Conservation (phyloP, 2,888 invertebrate species). For the Drosophila greeni region DNA sequence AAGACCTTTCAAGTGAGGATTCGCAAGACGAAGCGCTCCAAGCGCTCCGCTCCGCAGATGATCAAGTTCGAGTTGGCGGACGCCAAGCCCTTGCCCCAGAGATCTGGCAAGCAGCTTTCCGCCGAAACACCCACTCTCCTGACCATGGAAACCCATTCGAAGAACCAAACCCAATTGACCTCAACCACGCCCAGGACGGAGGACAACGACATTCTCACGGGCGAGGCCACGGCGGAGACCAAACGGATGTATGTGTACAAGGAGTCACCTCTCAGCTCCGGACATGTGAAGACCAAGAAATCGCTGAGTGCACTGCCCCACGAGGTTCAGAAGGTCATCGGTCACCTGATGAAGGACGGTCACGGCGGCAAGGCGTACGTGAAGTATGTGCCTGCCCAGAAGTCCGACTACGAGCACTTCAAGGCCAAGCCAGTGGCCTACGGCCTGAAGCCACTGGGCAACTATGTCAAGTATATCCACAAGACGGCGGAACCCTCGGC, state of each 20-base stretch:
- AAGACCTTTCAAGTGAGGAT: conserved; percentile 24
- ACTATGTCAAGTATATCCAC: conserved; percentile 50
- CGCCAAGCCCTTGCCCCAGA: conserved; percentile 64
- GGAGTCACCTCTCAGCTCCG: conserved; percentile 43
- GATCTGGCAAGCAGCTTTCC: conserved; percentile 41
- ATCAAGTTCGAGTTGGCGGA: conserved; percentile 77
- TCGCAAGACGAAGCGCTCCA: conserved; percentile 54
- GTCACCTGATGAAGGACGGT: conserved; percentile 68
- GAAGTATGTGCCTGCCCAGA: conserved; percentile 68
- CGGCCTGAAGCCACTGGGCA: conserved; percentile 37
- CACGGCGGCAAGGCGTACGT: conserved; percentile 68
- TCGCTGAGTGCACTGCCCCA: conserved; percentile 68
- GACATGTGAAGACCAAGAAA: conserved; percentile 62
- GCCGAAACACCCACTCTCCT: conserved; percentile 26
- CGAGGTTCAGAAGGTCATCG: conserved; percentile 75
- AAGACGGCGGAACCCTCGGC: conserved; percentile 40
- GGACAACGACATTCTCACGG: conserved; percentile 50
- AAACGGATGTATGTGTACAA: conserved; percentile 68
- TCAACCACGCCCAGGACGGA: conserved; percentile 19
- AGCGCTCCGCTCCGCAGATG: conserved; percentile 59
- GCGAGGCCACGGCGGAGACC: conserved; percentile 58
- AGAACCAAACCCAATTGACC: conserved; percentile 10
- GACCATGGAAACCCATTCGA: conserved; percentile 49
- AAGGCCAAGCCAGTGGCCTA: conserved; percentile 42
- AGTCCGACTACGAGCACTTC: conserved; percentile 63